phyloP scores from a whole-genome alignment of 2,888 invertebrate genomes.

The Scaptomyza parva region DNA sequence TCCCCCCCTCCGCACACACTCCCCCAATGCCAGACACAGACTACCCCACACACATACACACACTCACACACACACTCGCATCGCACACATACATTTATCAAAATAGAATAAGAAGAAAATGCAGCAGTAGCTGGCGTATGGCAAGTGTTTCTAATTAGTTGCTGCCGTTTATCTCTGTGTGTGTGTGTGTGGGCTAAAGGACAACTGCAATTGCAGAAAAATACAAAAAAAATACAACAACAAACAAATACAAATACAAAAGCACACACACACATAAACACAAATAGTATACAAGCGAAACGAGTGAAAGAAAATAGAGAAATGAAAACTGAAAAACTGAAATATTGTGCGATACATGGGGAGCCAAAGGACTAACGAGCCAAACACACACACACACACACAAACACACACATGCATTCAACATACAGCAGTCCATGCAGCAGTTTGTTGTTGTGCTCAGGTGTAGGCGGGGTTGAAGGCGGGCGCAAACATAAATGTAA shows the following conservation, averaged over 20 bases:
- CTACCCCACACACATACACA: slow-evolving; percentile 7
- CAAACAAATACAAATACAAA: slow-evolving; percentile 33
- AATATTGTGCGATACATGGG: slow-evolving; percentile 59
- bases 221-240: slow-evolving; percentile 30
- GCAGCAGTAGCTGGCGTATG: slow-evolving; percentile 34
- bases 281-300: too few species aligned
- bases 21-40: slow-evolving; percentile 15
- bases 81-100: slow-evolving; percentile 7
- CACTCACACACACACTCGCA: slow-evolving; percentile 5
- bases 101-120: slow-evolving; percentile 8
- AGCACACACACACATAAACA: not conserved
- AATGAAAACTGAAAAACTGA: slow-evolving; percentile 65
- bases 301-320: slow-evolving; percentile 24
- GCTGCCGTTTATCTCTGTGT: too few species aligned
- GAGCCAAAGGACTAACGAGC: slow-evolving; percentile 51
- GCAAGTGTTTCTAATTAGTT: slow-evolving; percentile 75
- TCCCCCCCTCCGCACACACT: too few species aligned
- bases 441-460: slow-evolving; percentile 23
- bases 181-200: slow-evolving; percentile 49
- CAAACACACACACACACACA: slow-evolving; percentile 18
- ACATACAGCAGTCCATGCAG: slow-evolving; percentile 4
- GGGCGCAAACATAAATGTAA: slow-evolving; percentile 75
- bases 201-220: slow-evolving; percentile 55
- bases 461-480: not conserved
- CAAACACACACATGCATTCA: too few species aligned